These are phyloP conservation scores for Rotaria macrura DNA, from an alignment of 2,888 invertebrate species.

Conservation along the genomic window DNA sequence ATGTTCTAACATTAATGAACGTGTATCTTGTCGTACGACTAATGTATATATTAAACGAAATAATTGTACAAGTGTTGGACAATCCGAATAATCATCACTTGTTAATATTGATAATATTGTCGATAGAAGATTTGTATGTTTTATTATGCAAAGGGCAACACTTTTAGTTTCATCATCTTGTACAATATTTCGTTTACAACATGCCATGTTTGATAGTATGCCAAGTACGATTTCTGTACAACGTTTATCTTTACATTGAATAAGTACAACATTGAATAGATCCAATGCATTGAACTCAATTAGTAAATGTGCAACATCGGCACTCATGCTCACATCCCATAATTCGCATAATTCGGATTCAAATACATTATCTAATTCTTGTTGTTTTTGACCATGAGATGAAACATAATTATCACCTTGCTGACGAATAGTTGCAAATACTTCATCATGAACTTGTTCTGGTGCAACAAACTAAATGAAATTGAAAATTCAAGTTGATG, in stretches of 20 bases:
- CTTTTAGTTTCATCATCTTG: background rate
- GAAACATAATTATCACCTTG: background rate
- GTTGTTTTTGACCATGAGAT: background rate
- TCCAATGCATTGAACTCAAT: conserved; percentile 5
- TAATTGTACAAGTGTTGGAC: conserved; percentile 20
- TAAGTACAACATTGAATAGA: background rate
- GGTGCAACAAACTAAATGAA: background rate
- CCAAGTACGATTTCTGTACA: conserved; percentile 7
- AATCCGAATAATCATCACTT: conserved; percentile 15
- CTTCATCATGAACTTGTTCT: background rate
- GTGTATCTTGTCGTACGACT: background rate
- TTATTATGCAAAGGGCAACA: background rate
- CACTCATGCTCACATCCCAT: conserved; percentile 4
- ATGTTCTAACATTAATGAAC: background rate
- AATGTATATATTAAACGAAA: conserved; percentile 17
- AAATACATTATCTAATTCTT: conserved; percentile 17
- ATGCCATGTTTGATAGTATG: background rate
- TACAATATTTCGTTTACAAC: background rate
- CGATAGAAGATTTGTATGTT: background rate
- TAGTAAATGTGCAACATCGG: background rate
- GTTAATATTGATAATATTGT: background rate
- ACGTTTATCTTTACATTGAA: conserved; percentile 7
- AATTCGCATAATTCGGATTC: conserved; percentile 19
- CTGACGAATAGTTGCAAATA: background rate
- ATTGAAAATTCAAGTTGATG: background rate